These are phyloP conservation scores for Oenanthe oenanthe DNA, from an alignment of 2,113 vertebrate genomes.

Conservation along the genomic window DNA sequence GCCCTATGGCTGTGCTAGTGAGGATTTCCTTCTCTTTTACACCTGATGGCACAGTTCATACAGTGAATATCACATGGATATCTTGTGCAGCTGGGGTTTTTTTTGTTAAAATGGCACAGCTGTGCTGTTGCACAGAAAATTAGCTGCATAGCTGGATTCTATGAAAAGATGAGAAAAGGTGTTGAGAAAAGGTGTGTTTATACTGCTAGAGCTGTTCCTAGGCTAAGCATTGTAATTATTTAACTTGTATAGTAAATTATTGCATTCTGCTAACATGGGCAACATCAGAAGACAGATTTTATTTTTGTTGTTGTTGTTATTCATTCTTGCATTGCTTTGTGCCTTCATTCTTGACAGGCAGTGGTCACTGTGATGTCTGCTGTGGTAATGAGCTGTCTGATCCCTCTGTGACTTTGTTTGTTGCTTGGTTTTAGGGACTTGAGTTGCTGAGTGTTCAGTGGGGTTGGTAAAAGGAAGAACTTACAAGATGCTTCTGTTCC, in stretches of 20 bases:
- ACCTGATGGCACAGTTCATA: not conserved
- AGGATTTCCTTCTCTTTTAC: not conserved
- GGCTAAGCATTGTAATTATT: not conserved
- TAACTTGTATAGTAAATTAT: not conserved
- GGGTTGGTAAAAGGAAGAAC: not conserved
- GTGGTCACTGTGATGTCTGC: not conserved
- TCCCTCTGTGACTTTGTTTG: not conserved
- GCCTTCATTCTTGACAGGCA: not conserved
- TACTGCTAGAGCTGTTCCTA: not conserved
- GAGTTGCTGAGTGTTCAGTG: not conserved
- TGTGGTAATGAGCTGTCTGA: not conserved
- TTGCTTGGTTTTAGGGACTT: not conserved
- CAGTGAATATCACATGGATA: accelerated
- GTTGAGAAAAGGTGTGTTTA: not conserved
- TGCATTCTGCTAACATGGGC: not conserved
- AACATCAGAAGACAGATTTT: not conserved
- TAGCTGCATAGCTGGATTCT: not conserved
- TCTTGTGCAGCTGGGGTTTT: not conserved
- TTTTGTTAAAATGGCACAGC: not conserved
- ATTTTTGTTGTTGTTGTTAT: not conserved
- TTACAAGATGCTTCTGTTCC: not conserved
- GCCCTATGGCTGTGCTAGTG: not conserved
- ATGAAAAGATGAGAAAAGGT: not conserved
- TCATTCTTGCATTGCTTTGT: not conserved
- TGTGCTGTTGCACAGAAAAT: not conserved